Percentiles rank a stretch among this genome's conserved stretches.
These are phyloP conservation scores for Oconnorella tubifera DNA, from an alignment of 2,888 invertebrate genomes.

Conservation along the genomic window DNA sequence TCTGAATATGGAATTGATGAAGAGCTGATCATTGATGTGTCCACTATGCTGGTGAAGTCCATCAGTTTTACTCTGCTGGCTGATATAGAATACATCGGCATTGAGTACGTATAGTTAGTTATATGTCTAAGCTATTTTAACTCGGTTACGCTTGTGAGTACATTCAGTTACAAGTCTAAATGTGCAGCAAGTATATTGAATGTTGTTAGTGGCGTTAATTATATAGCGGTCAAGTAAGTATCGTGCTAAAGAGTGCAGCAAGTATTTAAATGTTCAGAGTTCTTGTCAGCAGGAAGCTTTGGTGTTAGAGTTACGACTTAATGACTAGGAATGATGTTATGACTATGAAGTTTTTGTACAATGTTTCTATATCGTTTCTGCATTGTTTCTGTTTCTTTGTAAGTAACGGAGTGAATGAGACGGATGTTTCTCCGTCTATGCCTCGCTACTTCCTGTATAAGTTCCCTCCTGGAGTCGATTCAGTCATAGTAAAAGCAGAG, in stretches of 20 bases:
- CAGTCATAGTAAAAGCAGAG: slow-evolving; percentile 51
- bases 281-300: too few relatives aligned
- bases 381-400: too few relatives aligned
- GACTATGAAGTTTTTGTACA: too few relatives aligned
- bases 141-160: not conserved
- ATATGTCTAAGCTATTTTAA: not conserved
- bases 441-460: slow-evolving; percentile 65
- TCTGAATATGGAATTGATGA: slow-evolving; percentile 27
- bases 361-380: too few relatives aligned
- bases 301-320: too few relatives aligned
- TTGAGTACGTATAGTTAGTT: slow-evolving; percentile 48
- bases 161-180: too few relatives aligned
- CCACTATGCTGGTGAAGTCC: slow-evolving; percentile 64
- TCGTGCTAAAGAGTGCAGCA: too few relatives aligned
- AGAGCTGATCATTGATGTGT: slow-evolving; percentile 63
- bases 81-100: slow-evolving; percentile 64
- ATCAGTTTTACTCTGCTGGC: slow-evolving; percentile 65
- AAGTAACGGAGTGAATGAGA: slow-evolving; percentile 29
- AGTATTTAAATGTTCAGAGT: too few relatives aligned
- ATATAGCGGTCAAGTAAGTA: too few relatives aligned
- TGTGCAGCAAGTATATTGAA: too few relatives aligned
- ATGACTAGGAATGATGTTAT: too few relatives aligned
- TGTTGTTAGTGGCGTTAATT: too few relatives aligned
- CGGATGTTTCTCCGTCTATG: slow-evolving; percentile 61
- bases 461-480: slow-evolving; percentile 59